Conservation (phyloP, 1,140 invertebrate genomes). For the Drosophila tsacasi region DNA sequence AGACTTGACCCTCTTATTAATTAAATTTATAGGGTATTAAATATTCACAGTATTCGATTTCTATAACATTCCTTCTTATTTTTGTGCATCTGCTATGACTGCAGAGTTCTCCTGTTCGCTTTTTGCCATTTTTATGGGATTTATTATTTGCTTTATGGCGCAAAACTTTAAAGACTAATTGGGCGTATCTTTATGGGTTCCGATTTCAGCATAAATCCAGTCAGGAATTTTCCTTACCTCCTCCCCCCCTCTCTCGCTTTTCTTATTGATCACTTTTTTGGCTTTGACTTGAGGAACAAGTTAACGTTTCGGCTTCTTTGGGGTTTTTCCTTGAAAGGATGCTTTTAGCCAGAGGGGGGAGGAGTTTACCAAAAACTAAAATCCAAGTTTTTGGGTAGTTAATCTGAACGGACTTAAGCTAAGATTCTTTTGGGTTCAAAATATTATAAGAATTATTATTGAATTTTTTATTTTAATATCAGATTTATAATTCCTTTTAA, state of each 20-base stretch:
- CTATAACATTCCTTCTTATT: not conserved
- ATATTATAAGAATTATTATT: not conserved
- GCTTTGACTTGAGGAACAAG: constrained; percentile 14
- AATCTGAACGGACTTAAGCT: not conserved
- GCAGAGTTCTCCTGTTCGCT: constrained; percentile 17
- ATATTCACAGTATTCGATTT: not conserved
- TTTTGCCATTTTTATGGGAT: constrained; percentile 33
- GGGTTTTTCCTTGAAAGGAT: not conserved
- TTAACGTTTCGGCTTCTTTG: constrained; percentile 3
- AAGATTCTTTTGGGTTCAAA: not conserved
- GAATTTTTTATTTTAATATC: no score
- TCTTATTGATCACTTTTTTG: constrained; percentile 25
- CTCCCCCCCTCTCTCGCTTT: no score
- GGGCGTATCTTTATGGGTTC: constrained; percentile 47
- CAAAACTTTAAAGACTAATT: constrained; percentile 48
- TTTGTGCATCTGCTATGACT: constrained; percentile 5
- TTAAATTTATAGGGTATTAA: not conserved
- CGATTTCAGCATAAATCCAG: constrained; percentile 38
- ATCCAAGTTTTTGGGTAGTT: not conserved
- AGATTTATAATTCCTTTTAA: no score
- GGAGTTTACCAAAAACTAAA: not conserved
- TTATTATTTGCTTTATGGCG: constrained; percentile 49
- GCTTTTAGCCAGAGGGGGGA: not conserved
- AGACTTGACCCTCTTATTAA: not conserved
- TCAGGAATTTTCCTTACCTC: not conserved